Evolutionary conservation across 2,888 invertebrate species (phyloP), one percentile per base, ranked within the genome.

Genomic region (Poecilobothrus nobilitatus): DNA sequence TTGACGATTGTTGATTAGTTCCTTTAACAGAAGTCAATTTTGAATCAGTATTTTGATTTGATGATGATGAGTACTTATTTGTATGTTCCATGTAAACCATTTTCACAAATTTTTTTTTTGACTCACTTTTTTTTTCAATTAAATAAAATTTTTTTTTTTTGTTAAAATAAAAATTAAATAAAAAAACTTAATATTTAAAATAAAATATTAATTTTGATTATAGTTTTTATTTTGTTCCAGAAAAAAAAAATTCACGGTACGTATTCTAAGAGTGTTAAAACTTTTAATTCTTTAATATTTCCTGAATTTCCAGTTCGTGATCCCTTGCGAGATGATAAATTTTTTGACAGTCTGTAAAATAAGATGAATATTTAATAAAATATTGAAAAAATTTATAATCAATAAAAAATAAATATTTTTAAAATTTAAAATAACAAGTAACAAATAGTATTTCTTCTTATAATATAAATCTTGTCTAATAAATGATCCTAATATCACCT

Each of bases 241-340:
- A 27, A 27, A 27, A 27, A 27, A 27, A 27, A 64, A 37, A 79
- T 73, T 88, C 91, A 94, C 74, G 93, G 93, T 72, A 93, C 93
- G 90, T 91, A 92, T 81, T 92, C 91, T 67, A 93, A 84, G 79
- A 89, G 90, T 67, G 91, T 92, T 66, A 94, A 87, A 64, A 94
- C 92, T 77, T 91, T 86, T 80, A 92, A 88, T 86, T 94, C 93
- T 82, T 93, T 83, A 70, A 89, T 87, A 84, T 94, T 94, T 74
- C 90, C 93, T 81, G 91, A 88, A 84, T 92, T 93, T 74, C 91
- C 93, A 74, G 89, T 87, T 76, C 93, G 88, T 76, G 92, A 93
- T 75, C 92, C 91, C 86, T 92, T 91, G 76, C 89, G 87, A 71
- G 91, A 91, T 78, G 87, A 86, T 76, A 93, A 86, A 83, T 92